Evolutionary conservation across 2,113 vertebrate genomes (phyloP).

Genomic region (Gyps fulvus): DNA sequence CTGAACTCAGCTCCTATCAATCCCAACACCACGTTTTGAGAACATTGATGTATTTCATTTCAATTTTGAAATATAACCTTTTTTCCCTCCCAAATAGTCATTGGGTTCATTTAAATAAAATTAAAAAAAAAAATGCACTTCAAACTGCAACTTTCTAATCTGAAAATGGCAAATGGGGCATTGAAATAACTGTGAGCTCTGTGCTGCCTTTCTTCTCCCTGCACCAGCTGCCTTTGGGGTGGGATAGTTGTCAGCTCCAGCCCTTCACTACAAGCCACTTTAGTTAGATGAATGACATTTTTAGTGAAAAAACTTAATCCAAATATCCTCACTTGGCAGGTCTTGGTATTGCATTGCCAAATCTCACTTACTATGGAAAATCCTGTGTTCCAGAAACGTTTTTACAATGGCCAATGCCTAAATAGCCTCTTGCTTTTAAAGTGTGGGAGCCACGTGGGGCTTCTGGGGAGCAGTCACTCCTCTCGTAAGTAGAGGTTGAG

Average conservation of each 20-base stretch:
- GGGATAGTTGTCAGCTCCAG: neutral
- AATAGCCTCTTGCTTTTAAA: neutral
- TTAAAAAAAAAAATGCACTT: neutral
- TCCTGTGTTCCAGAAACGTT: neutral
- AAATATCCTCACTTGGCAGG: neutral
- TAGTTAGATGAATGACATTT: neutral
- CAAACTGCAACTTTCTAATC: neutral
- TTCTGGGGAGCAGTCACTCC: neutral
- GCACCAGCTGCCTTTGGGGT: neutral
- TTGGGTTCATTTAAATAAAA: neutral
- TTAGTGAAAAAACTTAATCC: neutral
- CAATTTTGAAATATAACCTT: neutral
- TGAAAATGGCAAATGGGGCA: neutral
- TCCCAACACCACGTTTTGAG: neutral
- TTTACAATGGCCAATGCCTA: neutral
- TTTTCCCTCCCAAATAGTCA: neutral
- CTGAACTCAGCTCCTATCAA: neutral
- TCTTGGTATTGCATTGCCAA: neutral
- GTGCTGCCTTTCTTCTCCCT: neutral
- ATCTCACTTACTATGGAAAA: neutral
- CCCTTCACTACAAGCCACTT: neutral
- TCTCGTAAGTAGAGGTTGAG: rapidly evolving
- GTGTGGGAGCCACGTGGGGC: neutral
- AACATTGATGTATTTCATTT: neutral
- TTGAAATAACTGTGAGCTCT: neutral